Evolutionary conservation across 2,113 vertebrate species (phyloP).

Genomic region (Pluvianellus socialis): DNA sequence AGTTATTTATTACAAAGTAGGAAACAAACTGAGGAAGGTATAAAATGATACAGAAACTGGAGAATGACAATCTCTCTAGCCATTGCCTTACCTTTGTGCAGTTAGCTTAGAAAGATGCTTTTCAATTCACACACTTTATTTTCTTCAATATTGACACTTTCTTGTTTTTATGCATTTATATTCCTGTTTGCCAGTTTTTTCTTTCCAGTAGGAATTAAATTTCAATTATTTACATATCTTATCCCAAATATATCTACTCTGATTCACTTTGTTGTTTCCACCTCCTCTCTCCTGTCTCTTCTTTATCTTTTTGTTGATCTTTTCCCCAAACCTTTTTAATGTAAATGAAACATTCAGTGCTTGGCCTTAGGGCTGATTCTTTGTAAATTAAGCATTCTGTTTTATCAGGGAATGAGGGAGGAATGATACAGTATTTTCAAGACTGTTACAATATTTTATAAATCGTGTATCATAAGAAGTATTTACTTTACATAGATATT

Average conservation of each 20-base stretch:
- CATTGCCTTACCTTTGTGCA: not conserved
- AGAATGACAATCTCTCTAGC: not conserved
- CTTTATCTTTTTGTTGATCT: conserved; percentile 8
- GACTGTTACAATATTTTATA: not conserved
- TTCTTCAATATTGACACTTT: not conserved
- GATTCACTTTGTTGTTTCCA: not conserved
- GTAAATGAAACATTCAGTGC: conserved; percentile 16
- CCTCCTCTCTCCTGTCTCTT: not conserved
- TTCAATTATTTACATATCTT: not conserved
- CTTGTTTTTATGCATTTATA: not conserved
- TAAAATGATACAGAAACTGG: not conserved
- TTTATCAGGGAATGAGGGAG: not conserved
- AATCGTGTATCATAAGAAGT: not conserved
- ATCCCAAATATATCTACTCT: not conserved
- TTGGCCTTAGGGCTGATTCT: not conserved
- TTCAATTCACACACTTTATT: not conserved
- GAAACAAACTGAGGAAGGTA: not conserved
- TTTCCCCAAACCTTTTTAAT: not conserved
- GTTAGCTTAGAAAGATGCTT: not conserved
- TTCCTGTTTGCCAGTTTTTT: not conserved
- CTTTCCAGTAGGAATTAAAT: not conserved
- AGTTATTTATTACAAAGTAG: not conserved
- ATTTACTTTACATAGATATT: not conserved
- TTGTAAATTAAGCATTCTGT: conserved; percentile 19
- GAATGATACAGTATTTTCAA: not conserved